Evolutionary conservation across 2,113 vertebrate species (phyloP).

Genomic region (Seriola quinqueradiata): DNA sequence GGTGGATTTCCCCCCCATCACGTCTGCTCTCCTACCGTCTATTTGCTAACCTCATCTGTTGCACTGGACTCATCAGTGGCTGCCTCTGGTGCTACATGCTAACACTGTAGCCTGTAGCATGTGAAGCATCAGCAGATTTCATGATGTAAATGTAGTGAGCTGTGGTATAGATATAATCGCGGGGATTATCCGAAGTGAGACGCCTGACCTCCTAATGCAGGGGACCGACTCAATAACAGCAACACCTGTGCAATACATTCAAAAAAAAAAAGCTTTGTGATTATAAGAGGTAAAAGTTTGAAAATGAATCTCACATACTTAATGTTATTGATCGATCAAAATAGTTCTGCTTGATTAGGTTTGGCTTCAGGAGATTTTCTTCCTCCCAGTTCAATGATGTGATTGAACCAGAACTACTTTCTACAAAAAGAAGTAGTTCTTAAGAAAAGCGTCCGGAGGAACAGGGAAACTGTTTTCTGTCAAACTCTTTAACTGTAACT

Average conservation of each 20-base stretch:
- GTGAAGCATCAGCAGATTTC: background rate
- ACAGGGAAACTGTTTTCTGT: background rate
- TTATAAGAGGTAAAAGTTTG: too few species aligned
- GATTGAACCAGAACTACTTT: background rate
- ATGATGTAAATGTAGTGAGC: conserved; percentile 9
- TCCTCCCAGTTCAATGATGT: too few species aligned
- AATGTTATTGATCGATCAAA: too few species aligned
- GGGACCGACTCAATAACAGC: background rate
- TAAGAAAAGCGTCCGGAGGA: background rate
- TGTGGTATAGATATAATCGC: conserved; percentile 30
- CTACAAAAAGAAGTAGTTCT: background rate
- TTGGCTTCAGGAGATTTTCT: too few species aligned
- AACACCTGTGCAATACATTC: background rate
- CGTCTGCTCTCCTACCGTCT: too few species aligned
- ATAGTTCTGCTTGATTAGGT: too few species aligned
- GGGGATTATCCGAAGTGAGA: conserved; percentile 36
- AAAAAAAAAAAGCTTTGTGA: too few species aligned
- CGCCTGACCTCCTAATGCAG: conserved; percentile 27
- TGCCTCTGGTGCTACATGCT: background rate
- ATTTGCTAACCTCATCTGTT: background rate
- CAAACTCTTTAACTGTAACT: background rate
- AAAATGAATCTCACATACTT: too few species aligned
- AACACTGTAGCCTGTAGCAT: background rate
- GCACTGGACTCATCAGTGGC: background rate
- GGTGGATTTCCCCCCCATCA: too few species aligned